Base-by-base conservation (phyloP, 2,113 vertebrate species). In the Sander lucioperca region DNA sequence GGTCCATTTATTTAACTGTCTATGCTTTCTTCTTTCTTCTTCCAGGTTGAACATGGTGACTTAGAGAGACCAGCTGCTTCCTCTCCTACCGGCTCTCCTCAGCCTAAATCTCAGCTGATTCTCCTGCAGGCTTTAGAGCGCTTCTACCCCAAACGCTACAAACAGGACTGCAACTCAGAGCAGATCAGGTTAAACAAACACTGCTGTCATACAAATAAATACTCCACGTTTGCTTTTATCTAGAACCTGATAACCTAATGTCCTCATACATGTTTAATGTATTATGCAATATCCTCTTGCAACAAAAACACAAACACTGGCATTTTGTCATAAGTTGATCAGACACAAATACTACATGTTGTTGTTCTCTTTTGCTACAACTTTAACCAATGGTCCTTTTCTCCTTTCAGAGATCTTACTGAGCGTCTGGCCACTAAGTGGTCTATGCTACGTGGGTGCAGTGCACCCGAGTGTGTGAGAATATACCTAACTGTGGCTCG, bases 71-170 rank as follows among this genome's bases (percentile, higher is more conserved):
- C 96, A 0, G 90, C 90, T 18, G 80, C 92, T 72, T 94, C 93
- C 47, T 91, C 94, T 83, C 92, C 96, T 9, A 79, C 91, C 1
- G 88, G 87, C 51, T 88, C 90, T 79, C 93, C 95, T 77, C 96
- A 95, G 62, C 30, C 88, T 9, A 97, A 97, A 90, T 94, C 95
- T 78, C 96, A 97, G 74, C 96, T 96, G 91, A 87, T 96, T 87
- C 95, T 97, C 43, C 92, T 96, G 74, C 97, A 97, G 84, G 95
- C 94, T 16, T 89, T 97, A 62, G 96, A 97, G 69, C 96, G 96
- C 36, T 98, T 97, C 89, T 97, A 97, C 83, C 97, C 97, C 51
- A 97, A 95, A 93, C 88, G 86, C 66, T 98, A 98, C 94, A 97
- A 95, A 86, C 95, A 96, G 90, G 95, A 95, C 71, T 94, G 90